Conservation (phyloP, 1,140 invertebrate species). For the Oryctes rhinoceros region DNA sequence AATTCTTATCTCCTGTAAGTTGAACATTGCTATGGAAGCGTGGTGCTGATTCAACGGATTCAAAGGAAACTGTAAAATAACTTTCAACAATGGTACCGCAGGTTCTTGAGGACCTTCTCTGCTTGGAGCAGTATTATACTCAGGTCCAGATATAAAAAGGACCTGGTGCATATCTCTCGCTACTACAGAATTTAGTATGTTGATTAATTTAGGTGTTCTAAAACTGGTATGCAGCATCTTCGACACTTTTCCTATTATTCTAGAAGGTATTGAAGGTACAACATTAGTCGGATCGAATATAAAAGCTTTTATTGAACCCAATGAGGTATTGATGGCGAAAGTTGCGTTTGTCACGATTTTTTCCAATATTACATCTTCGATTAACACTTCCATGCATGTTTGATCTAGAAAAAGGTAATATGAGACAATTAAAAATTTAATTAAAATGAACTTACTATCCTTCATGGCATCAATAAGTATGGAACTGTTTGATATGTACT, state of each 20-base stretch:
- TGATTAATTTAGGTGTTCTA: not conserved
- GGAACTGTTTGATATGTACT: conserved; percentile 63
- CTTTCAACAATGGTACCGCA: conserved; percentile 57
- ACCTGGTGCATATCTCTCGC: conserved; percentile 63
- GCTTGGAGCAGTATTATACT: conserved; percentile 54
- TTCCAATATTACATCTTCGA: conserved; percentile 64
- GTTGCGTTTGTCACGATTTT: conserved; percentile 61
- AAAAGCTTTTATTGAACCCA: conserved; percentile 65
- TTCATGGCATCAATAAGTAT: conserved; percentile 64
- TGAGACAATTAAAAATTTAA: not conserved
- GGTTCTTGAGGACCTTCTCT: conserved; percentile 39
- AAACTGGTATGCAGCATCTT: not conserved
- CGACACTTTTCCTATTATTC: not conserved
- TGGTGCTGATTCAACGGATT: conserved; percentile 62
- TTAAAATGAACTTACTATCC: conserved; percentile 59
- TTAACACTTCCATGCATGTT: conserved; percentile 64
- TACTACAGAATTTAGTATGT: not conserved
- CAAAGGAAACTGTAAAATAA: conserved; percentile 67
- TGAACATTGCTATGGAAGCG: conserved; percentile 67
- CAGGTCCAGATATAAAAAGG: conserved; percentile 68
- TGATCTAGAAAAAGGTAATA: conserved; percentile 58
- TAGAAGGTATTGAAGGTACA: not conserved
- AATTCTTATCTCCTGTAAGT: conserved; percentile 67
- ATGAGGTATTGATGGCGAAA: conserved; percentile 58
- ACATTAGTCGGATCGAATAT: conserved; percentile 58